phyloP scores from a whole-genome alignment of 2,888 invertebrate genomes.

The Patella ulyssiponensis region DNA sequence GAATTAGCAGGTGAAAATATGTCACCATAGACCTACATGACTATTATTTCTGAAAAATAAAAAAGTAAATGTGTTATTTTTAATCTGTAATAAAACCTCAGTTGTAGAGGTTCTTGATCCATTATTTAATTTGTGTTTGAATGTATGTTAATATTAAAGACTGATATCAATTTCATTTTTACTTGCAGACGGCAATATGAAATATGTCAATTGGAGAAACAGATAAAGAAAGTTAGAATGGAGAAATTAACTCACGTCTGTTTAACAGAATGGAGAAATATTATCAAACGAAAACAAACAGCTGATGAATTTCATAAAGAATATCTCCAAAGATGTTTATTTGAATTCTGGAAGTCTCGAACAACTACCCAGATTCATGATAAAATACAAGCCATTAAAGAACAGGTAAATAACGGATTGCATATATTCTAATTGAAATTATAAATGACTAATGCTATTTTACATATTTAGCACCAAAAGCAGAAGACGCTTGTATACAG shows the following conservation, averaged over 20 bases:
- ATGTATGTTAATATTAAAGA: no score
- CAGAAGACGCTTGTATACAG: no score
- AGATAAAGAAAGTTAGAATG: constrained; percentile 34
- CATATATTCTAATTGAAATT: background rate
- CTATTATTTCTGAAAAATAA: no score
- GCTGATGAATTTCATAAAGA: constrained; percentile 44
- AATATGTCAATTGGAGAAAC: constrained; percentile 49
- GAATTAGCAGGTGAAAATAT: no score
- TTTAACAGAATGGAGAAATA: constrained; percentile 50
- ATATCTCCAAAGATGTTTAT: constrained; percentile 44
- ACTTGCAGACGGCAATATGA: constrained; percentile 48
- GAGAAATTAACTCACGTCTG: constrained; percentile 40
- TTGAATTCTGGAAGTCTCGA: constrained; percentile 49
- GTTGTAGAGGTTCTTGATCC: no score
- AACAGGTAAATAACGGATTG: constrained; percentile 36
- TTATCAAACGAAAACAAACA: constrained; percentile 53
- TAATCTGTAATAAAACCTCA: no score
- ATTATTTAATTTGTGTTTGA: no score
- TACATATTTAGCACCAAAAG: background rate
- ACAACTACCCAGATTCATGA: constrained; percentile 40
- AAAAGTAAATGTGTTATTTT: no score
- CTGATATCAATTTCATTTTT: no score
- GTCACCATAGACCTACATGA: no score
- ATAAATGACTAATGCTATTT: background rate
- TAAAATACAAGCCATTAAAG: constrained; percentile 39